Evolutionary conservation across 2,797 vertebrate species (phyloP).

Genomic region (Myotis findleyi): DNA sequence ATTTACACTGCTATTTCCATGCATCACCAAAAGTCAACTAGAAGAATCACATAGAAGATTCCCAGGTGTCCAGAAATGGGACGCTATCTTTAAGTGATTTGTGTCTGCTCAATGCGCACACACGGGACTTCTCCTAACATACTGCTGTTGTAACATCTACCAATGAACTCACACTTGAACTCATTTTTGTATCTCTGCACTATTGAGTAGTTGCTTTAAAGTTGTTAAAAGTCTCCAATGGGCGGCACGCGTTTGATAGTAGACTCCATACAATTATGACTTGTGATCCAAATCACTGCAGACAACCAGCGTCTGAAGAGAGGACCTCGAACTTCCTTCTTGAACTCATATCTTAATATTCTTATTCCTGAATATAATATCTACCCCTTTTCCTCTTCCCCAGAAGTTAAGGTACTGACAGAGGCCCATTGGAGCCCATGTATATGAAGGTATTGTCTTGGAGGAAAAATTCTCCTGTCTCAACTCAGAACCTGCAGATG

Average conservation of each 20-base stretch:
- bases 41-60: neutral
- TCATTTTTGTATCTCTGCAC: slow-evolving; percentile 30
- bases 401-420: neutral
- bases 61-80: neutral
- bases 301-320: neutral
- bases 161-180: neutral
- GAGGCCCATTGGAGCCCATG: neutral
- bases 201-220: neutral
- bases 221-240: neutral
- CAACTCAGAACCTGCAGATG: neutral
- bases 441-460: neutral
- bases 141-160: neutral
- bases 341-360: neutral
- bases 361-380: neutral
- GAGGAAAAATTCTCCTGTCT: neutral
- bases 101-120: neutral
- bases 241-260: neutral
- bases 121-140: neutral
- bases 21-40: neutral
- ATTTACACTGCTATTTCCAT: neutral
- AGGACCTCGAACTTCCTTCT: neutral
- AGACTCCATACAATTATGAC: neutral
- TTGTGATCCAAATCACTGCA: neutral
- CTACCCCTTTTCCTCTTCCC: neutral
- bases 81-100: neutral